Conservation (phyloP, 1,140 invertebrate genomes). For the Danaus plexippus region DNA sequence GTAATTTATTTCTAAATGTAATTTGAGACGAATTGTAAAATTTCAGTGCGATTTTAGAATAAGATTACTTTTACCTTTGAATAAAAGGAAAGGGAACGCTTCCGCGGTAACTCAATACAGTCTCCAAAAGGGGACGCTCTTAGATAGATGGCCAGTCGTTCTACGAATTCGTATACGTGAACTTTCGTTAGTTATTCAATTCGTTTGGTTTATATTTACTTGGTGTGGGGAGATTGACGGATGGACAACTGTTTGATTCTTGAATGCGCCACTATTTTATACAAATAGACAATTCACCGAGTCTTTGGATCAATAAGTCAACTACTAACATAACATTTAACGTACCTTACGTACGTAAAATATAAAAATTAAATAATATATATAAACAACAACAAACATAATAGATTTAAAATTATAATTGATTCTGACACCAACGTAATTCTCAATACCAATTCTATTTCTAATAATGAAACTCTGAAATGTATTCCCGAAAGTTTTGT, state of each 20-base stretch:
- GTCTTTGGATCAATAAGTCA: not conserved
- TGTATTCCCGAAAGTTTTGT: not conserved
- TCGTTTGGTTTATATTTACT: constrained; percentile 37
- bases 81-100: too few relatives aligned
- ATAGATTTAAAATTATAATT: too few relatives aligned
- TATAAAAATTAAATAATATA: too few relatives aligned
- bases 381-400: too few relatives aligned
- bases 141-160: constrained; percentile 55
- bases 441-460: too few relatives aligned
- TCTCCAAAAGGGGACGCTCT: constrained; percentile 50
- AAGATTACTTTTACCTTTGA: not conserved
- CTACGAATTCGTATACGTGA: constrained; percentile 49
- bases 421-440: too few relatives aligned
- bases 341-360: not conserved
- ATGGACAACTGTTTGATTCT: not conserved
- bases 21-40: not conserved
- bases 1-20: too few relatives aligned
- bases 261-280: too few relatives aligned
- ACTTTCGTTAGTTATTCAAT: constrained; percentile 66
- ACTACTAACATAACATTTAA: constrained; percentile 3
- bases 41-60: constrained; percentile 4
- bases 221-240: constrained; percentile 26
- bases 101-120: constrained; percentile 42
- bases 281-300: too few relatives aligned
- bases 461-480: too few relatives aligned